These are phyloP conservation scores for Melolontha melolontha DNA, from an alignment of 2,888 invertebrate species.

Conservation along the genomic window DNA sequence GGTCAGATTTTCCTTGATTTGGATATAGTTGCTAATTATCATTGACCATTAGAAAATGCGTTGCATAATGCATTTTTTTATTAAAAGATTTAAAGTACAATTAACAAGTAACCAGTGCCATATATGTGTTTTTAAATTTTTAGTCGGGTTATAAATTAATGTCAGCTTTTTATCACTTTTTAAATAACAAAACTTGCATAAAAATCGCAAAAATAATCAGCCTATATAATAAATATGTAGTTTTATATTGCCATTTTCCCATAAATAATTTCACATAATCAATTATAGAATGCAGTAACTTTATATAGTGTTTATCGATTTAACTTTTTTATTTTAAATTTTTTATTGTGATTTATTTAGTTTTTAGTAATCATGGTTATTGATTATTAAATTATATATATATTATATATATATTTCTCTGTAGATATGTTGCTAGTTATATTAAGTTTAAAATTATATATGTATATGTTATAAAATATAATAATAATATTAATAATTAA, in stretches of 20 bases:
- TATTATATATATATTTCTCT: conserved; percentile 8
- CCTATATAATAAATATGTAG: too few relatives aligned
- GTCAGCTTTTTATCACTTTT: too few relatives aligned
- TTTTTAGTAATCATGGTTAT: conserved; percentile 25
- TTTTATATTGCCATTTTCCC: too few relatives aligned
- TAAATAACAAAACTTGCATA: too few relatives aligned
- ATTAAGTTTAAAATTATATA: conserved; percentile 16
- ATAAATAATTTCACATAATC: too few relatives aligned
- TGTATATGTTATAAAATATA: conserved; percentile 5
- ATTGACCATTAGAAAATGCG: background rate
- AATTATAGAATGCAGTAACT: background rate
- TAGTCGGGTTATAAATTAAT: too few relatives aligned
- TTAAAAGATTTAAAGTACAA: conserved; percentile 7
- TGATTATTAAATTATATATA: conserved; percentile 10
- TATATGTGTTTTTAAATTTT: too few relatives aligned
- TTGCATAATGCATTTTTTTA: background rate
- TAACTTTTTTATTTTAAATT: conserved; percentile 1
- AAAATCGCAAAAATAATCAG: too few relatives aligned
- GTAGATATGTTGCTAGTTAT: conserved; percentile 23
- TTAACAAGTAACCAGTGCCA: background rate
- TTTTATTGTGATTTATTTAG: conserved; percentile 21
- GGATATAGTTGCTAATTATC: too few relatives aligned
- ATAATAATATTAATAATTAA: conserved; percentile 6
- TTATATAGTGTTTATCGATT: background rate
- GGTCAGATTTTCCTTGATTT: too few relatives aligned